phyloP scores from a whole-genome alignment of 2,113 vertebrate species.

The Brachypteracias leptosomus region DNA sequence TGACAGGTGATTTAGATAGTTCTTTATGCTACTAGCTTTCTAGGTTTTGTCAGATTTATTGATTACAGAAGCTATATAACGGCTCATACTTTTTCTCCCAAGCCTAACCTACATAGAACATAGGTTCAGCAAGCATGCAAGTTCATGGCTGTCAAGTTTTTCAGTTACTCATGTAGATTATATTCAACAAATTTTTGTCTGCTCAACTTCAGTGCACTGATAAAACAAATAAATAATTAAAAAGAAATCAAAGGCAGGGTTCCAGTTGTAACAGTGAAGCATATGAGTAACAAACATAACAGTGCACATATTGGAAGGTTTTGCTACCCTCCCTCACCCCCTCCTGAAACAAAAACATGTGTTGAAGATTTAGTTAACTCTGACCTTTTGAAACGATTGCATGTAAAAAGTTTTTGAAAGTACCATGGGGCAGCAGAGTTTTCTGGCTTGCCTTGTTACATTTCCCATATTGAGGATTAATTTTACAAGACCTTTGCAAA shows the following conservation, averaged over 20 bases:
- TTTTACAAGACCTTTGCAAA: neutral
- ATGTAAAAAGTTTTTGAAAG: neutral
- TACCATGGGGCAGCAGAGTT: neutral
- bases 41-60: neutral
- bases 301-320: neutral
- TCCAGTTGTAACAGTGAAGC: neutral
- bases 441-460: neutral
- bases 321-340: neutral
- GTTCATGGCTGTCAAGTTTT: neutral
- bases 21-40: neutral
- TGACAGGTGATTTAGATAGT: neutral
- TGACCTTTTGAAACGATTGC: neutral
- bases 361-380: neutral
- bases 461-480: neutral
- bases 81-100: neutral
- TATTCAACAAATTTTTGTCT: neutral
- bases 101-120: neutral
- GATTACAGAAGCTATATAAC: neutral
- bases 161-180: neutral
- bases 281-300: neutral
- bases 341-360: neutral
- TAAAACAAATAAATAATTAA: neutral
- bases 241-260: neutral
- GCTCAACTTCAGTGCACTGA: neutral
- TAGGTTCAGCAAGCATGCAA: neutral